phyloP scores from a whole-genome alignment of 2,113 vertebrate species.

The Heterotilapia buettikoferi region DNA sequence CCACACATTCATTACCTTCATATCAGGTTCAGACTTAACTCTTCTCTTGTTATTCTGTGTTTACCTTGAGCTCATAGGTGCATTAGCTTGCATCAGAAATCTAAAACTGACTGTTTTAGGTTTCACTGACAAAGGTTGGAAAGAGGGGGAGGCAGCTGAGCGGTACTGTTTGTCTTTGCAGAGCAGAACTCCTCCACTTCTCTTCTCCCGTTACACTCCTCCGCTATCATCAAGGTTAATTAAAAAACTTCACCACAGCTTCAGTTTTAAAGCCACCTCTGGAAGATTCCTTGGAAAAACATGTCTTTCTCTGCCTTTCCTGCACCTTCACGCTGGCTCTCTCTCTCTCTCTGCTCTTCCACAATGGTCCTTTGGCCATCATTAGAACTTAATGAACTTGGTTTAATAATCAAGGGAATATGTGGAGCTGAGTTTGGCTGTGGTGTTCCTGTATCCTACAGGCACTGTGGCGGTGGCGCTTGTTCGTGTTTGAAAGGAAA shows the following conservation, averaged over 20 bases:
- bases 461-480: background rate
- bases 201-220: background rate
- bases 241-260: constrained; percentile 30
- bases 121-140: background rate
- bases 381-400: constrained; percentile 54
- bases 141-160: background rate
- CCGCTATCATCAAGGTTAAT: constrained; percentile 49
- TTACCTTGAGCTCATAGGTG: background rate
- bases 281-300: background rate
- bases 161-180: background rate
- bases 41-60: background rate
- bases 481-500: background rate
- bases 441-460: constrained; percentile 11
- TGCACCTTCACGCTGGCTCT: background rate
- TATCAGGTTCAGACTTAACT: background rate
- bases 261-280: constrained; percentile 20
- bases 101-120: background rate
- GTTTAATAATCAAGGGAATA: constrained; percentile 49
- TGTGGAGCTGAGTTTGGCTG: constrained; percentile 2
- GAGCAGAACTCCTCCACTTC: background rate
- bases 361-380: constrained; percentile 41
- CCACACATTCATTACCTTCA: constrained; percentile 3
- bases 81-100: background rate
- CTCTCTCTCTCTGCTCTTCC: background rate
- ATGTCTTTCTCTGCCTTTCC: background rate